Evolutionary conservation across 2,888 invertebrate species (phyloP), one percentile per base, ranked within the genome.

Genomic region (Tachina lurida): DNA sequence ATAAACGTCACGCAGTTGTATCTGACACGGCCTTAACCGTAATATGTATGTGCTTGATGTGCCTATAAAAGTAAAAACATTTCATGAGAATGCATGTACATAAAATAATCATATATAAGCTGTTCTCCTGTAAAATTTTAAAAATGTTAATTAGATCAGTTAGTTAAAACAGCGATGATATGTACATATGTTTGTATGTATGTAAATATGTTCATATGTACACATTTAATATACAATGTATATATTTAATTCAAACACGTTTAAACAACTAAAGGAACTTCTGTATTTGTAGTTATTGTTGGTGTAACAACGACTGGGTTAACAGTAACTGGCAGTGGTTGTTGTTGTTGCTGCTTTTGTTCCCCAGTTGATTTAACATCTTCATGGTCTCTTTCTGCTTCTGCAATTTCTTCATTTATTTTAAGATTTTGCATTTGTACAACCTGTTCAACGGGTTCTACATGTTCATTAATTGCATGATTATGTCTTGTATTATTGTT

Each of bases 391-490:
- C 45, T 67, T 77, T 71, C 71, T 75, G 86, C 80, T 68, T 86
- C 87, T 73, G 81, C 79, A 79, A 79, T 84, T 76, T 88, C 87
- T 84, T 86, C 83, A 62, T 84, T 80, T 86, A 83, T 79, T 75
- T 81, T 76, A 71, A 87, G 80, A 56, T 84, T 82, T 83, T 70
- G 84, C 85, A 87, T 89, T 88, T 90, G 90, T 45, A 56, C 62
- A 89, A 90, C 91, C 89, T 91, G 91, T 88, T 90, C 90, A 89
- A 89, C 91, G 89, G 90, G 91, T 91, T 91, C 78, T 76, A 10
- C 68, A 65, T 60, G 43, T 52, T 67, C 62, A 70, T 80, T 63
- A 60, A 56, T 39, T 67, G 49, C 43, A 54, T 56, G 62, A 52
- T 71, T 67, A 15, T 58, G 39, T 75, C 52, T 77, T 79, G 22